A percentile compares a stretch with the other conserved stretches of the same genome.
Evolutionary conservation across 2,888 invertebrate species (phyloP).

Genomic region (Diarsia mendica): DNA sequence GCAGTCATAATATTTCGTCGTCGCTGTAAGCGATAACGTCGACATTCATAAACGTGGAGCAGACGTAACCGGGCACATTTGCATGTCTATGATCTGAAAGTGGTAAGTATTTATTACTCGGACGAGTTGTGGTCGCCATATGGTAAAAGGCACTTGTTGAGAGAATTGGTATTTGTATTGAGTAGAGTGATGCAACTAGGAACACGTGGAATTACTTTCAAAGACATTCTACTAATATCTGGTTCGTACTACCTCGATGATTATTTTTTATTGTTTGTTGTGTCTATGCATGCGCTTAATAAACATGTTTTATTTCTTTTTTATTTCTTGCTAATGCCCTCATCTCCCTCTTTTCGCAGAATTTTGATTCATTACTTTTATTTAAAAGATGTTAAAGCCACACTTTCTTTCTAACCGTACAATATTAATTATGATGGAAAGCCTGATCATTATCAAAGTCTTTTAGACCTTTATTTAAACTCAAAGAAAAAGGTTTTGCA

Average conservation of each 20-base stretch:
- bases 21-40: conserved; percentile 55
- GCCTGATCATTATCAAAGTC: conserved; percentile 14
- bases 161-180: conserved; percentile 33
- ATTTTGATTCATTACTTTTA: not conserved
- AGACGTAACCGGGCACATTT: conserved; percentile 63
- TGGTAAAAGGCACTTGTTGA: conserved; percentile 61
- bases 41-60: conserved; percentile 68
- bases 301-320: no score
- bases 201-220: not conserved
- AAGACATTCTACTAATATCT: not conserved
- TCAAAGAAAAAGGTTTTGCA: conserved; percentile 29
- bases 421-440: conserved; percentile 35
- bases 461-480: conserved; percentile 28
- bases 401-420: not conserved
- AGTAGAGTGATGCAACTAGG: conserved; percentile 5
- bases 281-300: no score
- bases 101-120: conserved; percentile 58
- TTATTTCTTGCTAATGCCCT: not conserved
- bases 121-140: conserved; percentile 52
- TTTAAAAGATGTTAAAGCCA: not conserved
- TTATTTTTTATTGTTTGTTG: no score
- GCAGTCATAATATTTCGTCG: conserved; percentile 58
- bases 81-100: conserved; percentile 63
- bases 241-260: not conserved
- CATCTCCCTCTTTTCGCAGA: not conserved